These are phyloP conservation scores for Diorhabda sublineata DNA, from an alignment of 1,140 invertebrate species.

Conservation along the genomic window DNA sequence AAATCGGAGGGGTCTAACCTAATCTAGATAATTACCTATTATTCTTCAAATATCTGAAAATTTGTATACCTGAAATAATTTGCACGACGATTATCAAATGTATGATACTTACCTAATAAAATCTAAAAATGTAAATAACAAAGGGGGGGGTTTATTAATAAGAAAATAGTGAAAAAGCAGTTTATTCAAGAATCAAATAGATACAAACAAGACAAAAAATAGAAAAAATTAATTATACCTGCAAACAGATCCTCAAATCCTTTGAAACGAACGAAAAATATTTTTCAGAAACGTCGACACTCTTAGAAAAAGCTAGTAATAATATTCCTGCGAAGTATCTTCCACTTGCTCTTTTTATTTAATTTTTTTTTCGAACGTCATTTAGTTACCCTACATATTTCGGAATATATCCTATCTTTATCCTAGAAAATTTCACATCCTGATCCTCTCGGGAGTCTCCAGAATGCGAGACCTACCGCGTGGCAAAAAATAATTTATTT, in stretches of 20 bases:
- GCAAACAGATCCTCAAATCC: conserved; percentile 1
- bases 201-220: conserved; percentile 7
- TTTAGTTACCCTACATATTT: conserved; percentile 3
- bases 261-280: conserved; percentile 1
- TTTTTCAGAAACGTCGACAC: conserved; percentile 14
- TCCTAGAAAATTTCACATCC: conserved; percentile 26
- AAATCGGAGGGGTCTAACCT: too few species aligned
- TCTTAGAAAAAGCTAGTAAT: conserved; percentile 24
- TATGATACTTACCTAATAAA: too few species aligned
- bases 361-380: background rate
- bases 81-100: too few species aligned
- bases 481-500: conserved; percentile 24
- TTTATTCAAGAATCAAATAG: conserved; percentile 14
- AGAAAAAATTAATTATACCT: conserved; percentile 13
- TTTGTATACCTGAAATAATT: too few species aligned
- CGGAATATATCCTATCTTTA: conserved; percentile 15
- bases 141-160: too few species aligned
- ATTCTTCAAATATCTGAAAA: too few species aligned
- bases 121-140: too few species aligned
- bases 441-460: conserved; percentile 18
- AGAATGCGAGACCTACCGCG: conserved; percentile 26
- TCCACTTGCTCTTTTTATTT: too few species aligned
- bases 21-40: too few species aligned
- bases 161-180: conserved; percentile 10
- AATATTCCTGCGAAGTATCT: conserved; percentile 13